phyloP scores from a whole-genome alignment of 2,888 invertebrate genomes.

The Habroteleia sp. region DNA sequence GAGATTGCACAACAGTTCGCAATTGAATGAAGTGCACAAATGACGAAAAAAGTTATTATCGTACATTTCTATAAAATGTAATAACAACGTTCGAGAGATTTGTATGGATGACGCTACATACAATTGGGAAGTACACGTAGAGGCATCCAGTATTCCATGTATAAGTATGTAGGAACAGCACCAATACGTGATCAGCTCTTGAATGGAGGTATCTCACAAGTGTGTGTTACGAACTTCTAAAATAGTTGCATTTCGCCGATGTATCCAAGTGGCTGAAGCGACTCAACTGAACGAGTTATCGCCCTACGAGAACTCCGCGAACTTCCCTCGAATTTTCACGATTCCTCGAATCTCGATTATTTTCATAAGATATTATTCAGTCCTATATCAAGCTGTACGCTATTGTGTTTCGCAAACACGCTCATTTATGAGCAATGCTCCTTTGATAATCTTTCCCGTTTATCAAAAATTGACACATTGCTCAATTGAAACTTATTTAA shows the following conservation, averaged over 20 bases:
- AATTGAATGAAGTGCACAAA: constrained; percentile 1
- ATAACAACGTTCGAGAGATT: constrained; percentile 26
- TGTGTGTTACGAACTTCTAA: constrained; percentile 35
- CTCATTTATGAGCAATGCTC: constrained; percentile 11
- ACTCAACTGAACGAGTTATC: constrained; percentile 43
- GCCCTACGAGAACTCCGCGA: constrained; percentile 19
- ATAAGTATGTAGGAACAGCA: constrained; percentile 39
- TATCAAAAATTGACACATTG: constrained; percentile 4
- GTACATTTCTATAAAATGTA: constrained; percentile 17
- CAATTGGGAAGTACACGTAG: constrained; percentile 33
- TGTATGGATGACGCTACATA: constrained; percentile 20
- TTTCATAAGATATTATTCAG: constrained; percentile 28
- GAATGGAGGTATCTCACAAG: constrained; percentile 31
- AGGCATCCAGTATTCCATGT: constrained; percentile 42
- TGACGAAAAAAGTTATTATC: constrained; percentile 17
- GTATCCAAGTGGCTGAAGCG: constrained; percentile 47
- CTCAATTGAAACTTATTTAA: no score
- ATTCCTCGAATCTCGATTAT: constrained; percentile 42
- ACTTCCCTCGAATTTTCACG: constrained; percentile 39
- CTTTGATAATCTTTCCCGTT: constrained; percentile 4
- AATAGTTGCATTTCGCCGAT: constrained; percentile 55
- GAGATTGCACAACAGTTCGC: no score
- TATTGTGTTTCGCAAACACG: constrained; percentile 15
- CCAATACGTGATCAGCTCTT: constrained; percentile 57
- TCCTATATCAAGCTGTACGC: constrained; percentile 5